phyloP scores from a whole-genome alignment of 2,797 vertebrate species.

The Leuciscus waleckii region DNA sequence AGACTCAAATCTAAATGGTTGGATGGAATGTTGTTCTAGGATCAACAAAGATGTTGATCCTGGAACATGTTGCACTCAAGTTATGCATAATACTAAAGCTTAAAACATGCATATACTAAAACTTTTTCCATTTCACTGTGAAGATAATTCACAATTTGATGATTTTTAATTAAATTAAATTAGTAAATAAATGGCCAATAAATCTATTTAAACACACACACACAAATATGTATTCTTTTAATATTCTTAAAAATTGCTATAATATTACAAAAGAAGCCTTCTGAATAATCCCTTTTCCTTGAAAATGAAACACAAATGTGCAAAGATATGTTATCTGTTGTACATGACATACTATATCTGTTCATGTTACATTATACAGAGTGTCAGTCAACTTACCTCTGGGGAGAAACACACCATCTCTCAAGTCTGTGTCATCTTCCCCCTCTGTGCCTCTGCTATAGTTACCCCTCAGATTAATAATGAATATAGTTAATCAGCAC shows the following conservation, averaged over 20 bases:
- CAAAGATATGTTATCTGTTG: constrained; percentile 61
- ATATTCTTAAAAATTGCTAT: background rate
- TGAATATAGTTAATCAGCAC: constrained; percentile 53
- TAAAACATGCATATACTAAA: no score
- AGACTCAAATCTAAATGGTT: no score
- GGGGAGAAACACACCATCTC: constrained; percentile 57
- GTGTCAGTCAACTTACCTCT: constrained; percentile 64
- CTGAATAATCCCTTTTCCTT: constrained; percentile 22
- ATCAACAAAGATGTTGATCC: no score
- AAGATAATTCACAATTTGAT: background rate
- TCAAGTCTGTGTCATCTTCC: constrained; percentile 50
- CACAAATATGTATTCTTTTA: no score
- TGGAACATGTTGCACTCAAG: no score
- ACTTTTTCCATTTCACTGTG: background rate
- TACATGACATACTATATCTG: constrained; percentile 56
- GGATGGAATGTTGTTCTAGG: no score
- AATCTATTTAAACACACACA: background rate
- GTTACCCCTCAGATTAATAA: constrained; percentile 55
- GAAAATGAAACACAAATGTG: constrained; percentile 47
- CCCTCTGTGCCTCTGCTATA: constrained; percentile 33
- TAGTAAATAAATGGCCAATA: background rate
- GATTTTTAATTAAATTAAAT: background rate
- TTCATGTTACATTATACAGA: constrained; percentile 66
- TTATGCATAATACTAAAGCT: no score
- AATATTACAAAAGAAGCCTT: background rate